Base-by-base conservation (phyloP, 2,888 invertebrate species). In the Spicauda simplicius region DNA sequence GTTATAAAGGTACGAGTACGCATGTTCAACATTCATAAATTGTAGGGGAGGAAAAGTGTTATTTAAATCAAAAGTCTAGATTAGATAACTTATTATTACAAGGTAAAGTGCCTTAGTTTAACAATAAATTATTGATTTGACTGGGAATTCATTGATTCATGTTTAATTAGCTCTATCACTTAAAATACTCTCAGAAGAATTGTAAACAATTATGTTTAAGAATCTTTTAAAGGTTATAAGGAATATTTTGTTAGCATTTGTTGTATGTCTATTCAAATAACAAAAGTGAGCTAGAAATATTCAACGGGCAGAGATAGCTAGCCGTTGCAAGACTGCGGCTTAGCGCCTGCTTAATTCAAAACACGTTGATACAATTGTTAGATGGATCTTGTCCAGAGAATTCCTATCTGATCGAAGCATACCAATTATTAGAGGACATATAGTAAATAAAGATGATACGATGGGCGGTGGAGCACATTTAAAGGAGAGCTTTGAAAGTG, bases 361-460 rank as follows among this genome's bases (percentile, higher is more conserved):
- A 59, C 65, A 65, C 65, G 65, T 30, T 19, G 30, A 11, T 33
- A 60, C 65, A 65, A 65, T 65, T 65, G 65, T 65, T 65, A 65
- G 65, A 65, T 65, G 65, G 59, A 65, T 65, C 65, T 60, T 60
- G 59, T 65, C 65, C 65, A 65, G 65, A 65, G 65, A 65, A 65
- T 60, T 54, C 59, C 59, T 65, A 60, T 60, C 65, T 65, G 65
- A 65, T 65, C 65, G 54, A 19, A 65, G 65, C 59, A 65, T 65
- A 65, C 59, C 65, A 60, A 65, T 66, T 66, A 66, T 66, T 66
- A 19, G 45, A 66, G 48, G 41, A 59, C 59, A 66, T 59, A 66
- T 55, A 33, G 59, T 66, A 60, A 66, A 66, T 66, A 66, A 55
- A 66, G 65, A 66, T 66, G 65, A 66, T 55, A 48, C 48, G 59